Evolutionary conservation across 2,888 invertebrate species (phyloP), one percentile per base, ranked within the genome.

Genomic region (Chaitophorus viminalis): DNA sequence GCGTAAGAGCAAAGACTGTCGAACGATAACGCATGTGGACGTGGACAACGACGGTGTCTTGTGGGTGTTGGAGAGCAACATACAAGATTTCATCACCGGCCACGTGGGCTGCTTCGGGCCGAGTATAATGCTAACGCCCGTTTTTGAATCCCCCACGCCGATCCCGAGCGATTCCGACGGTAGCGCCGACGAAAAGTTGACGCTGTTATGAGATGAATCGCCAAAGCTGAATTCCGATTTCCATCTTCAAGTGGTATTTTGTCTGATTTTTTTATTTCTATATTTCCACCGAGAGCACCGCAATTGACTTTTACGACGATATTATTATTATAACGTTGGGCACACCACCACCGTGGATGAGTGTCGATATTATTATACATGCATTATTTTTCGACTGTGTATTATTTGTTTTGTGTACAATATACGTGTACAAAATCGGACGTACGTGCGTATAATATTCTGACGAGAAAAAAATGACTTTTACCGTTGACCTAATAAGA

Each of bases 31-130:
- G 11, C 70, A 82, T 52, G 82, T 82, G 21, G 82, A 82, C 70
- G 82, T 82, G 0, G 82, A 82, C 31, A 70, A 70, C 46, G 46
- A 46, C 0, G 70, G 70, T 18, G 29, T 31, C 3, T 21, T 82
- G 21, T 82, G 82, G 82, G 70, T 46, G 0, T 21, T 82, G 31
- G 82, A 82, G 31, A 82, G 82, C 29, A 82, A 82, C 70, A 52
- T 82, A 11, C 46, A 70, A 46, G 82, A 82, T 21, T 82, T 70
- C 52, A n/a, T 82, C 21, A 31, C 18, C n/a, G 29, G 29, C 21
- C 17, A 31, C 11, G 70, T 31, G 21, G 82, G 82, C 8, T 52
- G 70, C n/a, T 82, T 39, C 46, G 82, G 82, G 0, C 82, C 82
- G 21, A 82, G 68, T 4, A 52, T 70, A 21, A 70, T 82, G 70